phyloP scores from a whole-genome alignment of 2,797 vertebrate genomes.

The Gallinago nigripennis region DNA sequence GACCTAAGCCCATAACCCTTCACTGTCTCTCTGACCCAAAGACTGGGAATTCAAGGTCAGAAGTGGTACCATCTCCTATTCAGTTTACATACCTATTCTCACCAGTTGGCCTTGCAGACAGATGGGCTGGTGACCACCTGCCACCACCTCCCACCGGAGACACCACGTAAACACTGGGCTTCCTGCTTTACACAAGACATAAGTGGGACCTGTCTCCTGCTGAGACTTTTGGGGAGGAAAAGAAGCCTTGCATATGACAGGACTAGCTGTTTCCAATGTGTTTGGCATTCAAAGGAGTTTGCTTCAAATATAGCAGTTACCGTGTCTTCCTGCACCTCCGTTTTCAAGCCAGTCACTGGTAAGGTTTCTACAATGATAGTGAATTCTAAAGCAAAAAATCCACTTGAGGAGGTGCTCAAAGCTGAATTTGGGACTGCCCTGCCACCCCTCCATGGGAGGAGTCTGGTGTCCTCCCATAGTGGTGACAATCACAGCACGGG shows the following conservation, averaged over 20 bases:
- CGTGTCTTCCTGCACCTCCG: neutral
- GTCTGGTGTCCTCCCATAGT: neutral
- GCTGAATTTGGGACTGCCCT: neutral
- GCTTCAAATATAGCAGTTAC: neutral
- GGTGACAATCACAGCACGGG: neutral
- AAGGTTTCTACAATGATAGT: neutral
- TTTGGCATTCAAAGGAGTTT: neutral
- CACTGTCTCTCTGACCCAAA: neutral
- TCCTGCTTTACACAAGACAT: neutral
- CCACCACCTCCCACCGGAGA: neutral
- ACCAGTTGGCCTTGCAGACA: too few relatives aligned
- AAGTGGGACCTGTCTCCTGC: neutral
- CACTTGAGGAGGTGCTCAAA: neutral
- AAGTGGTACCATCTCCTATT: neutral
- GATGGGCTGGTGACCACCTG: rapidly evolving
- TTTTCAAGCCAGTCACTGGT: neutral
- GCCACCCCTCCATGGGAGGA: neutral
- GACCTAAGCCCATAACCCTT: neutral
- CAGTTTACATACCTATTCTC: neutral
- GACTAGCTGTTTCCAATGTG: neutral
- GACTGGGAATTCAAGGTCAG: neutral
- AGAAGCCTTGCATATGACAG: neutral
- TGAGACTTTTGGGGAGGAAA: neutral
- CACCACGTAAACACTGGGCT: neutral
- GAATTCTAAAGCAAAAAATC: neutral